Base-by-base conservation (phyloP, 2,888 invertebrate genomes). In the Cryptophagus acutangulus region DNA sequence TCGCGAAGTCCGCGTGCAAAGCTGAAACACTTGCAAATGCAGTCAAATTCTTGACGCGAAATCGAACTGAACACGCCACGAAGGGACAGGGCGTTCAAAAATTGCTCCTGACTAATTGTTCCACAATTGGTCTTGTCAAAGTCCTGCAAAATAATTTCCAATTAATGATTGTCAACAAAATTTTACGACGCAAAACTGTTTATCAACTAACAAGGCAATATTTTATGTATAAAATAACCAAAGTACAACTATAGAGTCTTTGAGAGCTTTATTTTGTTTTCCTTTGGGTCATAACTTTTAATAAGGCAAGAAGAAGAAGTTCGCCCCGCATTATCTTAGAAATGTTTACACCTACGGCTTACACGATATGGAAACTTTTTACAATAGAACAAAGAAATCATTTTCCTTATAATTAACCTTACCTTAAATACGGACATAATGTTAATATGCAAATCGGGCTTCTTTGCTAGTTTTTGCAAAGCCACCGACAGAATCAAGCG, bases 11-110 rank as follows among this genome's bases (percentile, higher is more conserved):
- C 83, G 46, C 81, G 75, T 54, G 76, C 75, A 52, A 79, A 75
- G 30, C 81, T 77, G 67, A 87, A 87, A 67, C 85, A 84, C 68
- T 84, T 84, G 70, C 79, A 79, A 42, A 87, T 56, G n/a, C 78
- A 69, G 41, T 83, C 79, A 13, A 85, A 71, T 67, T 87, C 86
- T 17, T 75, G 74, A 43, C 75, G 74, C 34, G 81, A 82, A 38
- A 87, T 69, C 55, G 79, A 65, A 57, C 76, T 66, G 53, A 81
- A 71, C 74, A 86, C 74, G 18, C 75, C 75, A 44, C 85, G 76
- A 20, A 75, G 63, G 16, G 80, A 76, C 28, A 87, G 70, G 34
- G 79, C 81, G 54, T 82, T 79, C 53, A 80, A 71, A 63, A 84
- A 78, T 48, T 77, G 74, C 55, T 76, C 75, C 51, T 74, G 74